Conservation (phyloP, 2,888 invertebrate species). For the Hypolimnas misippus region DNA sequence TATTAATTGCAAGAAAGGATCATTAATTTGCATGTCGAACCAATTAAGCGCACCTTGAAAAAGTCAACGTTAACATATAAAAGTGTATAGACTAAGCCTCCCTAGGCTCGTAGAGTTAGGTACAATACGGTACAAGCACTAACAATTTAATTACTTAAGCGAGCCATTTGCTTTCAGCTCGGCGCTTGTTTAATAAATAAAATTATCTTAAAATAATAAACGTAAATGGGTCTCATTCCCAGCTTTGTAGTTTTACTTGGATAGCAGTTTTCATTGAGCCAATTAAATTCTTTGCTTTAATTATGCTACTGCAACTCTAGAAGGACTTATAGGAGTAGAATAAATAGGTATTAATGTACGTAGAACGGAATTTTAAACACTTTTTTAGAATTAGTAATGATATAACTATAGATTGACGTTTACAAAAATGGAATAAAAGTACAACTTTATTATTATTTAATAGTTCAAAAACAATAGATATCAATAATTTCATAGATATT, state of each 20-base stretch:
- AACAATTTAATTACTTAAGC: conserved; percentile 41
- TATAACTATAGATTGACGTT: no score
- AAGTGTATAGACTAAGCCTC: conserved; percentile 22
- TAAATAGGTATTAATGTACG: no score
- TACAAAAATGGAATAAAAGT: no score
- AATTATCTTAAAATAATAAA: conserved; percentile 49
- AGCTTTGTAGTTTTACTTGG: conserved; percentile 13
- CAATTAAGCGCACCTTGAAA: conserved; percentile 28
- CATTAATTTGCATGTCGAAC: conserved; percentile 28
- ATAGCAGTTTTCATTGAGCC: background rate
- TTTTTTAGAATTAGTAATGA: no score
- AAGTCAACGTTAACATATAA: conserved; percentile 29
- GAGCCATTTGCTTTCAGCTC: conserved; percentile 21
- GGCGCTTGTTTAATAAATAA: conserved; percentile 50
- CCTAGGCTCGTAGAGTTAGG: conserved; percentile 9
- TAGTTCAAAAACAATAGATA: no score
- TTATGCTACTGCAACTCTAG: background rate
- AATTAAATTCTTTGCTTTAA: conserved; percentile 9
- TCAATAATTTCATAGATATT: no score
- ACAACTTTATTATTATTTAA: no score
- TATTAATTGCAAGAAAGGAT: conserved; percentile 15
- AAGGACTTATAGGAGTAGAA: no score
- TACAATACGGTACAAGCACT: conserved; percentile 27
- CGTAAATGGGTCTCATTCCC: conserved; percentile 27
- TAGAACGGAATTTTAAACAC: no score